Evolutionary conservation across 1,140 invertebrate species (phyloP).

Genomic region (Brachystomella parvula): DNA sequence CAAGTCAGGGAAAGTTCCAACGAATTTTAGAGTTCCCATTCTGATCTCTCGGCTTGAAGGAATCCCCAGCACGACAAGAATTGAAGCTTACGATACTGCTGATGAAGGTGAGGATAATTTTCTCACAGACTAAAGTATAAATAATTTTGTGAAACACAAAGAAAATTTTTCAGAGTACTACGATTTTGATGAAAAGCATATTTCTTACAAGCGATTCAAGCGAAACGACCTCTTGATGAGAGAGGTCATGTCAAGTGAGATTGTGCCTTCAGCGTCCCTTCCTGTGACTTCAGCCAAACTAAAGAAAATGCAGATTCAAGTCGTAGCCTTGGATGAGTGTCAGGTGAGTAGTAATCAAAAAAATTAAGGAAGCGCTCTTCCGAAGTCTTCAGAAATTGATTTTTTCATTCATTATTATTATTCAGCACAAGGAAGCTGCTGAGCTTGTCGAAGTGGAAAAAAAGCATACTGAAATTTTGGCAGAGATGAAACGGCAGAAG

Average conservation of each 20-base stretch:
- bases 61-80: no score
- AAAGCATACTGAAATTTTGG: background rate
- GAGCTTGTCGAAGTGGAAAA: background rate
- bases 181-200: background rate
- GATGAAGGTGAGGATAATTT: no score
- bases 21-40: no score
- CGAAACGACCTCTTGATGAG: background rate
- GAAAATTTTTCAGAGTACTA: slow-evolving; percentile 13
- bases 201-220: background rate
- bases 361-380: no score
- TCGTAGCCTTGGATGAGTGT: background rate
- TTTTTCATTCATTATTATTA: background rate
- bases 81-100: no score
- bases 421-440: background rate
- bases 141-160: no score
- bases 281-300: background rate
- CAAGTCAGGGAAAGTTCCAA: no score
- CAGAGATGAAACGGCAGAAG: background rate
- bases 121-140: no score
- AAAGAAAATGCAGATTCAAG: background rate
- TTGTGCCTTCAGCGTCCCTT: background rate
- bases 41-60: no score
- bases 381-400: background rate
- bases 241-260: background rate
- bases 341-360: background rate